A percentile compares a stretch with the other conserved stretches of the same genome.
These are phyloP conservation scores for Melinaea marsaeus DNA, from an alignment of 2,888 invertebrate species.

Conservation along the genomic window DNA sequence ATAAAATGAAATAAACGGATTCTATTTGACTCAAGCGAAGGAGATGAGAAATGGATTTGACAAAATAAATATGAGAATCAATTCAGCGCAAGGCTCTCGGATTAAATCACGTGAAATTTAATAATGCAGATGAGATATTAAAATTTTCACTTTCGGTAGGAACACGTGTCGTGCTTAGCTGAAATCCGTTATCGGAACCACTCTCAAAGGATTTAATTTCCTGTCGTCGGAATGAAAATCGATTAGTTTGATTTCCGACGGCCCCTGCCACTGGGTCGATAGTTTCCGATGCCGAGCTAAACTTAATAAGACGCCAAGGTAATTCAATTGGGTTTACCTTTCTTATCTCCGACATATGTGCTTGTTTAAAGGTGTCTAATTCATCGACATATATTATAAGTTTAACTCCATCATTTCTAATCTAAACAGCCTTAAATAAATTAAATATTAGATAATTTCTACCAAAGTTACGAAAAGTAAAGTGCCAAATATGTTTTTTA, in stretches of 20 bases:
- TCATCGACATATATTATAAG: too few relatives aligned
- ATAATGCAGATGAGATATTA: conserved; percentile 43
- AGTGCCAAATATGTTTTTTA: too few relatives aligned
- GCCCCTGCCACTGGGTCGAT: conserved; percentile 60
- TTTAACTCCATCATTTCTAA: too few relatives aligned
- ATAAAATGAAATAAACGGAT: conserved; percentile 14
- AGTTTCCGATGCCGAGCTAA: conserved; percentile 61
- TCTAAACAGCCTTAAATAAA: too few relatives aligned
- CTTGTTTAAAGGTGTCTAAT: not conserved
- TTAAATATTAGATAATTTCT: too few relatives aligned
- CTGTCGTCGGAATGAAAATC: conserved; percentile 75
- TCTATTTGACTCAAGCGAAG: conserved; percentile 11
- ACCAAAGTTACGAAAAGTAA: too few relatives aligned
- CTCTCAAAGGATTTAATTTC: conserved; percentile 78
- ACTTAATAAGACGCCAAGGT: conserved; percentile 60
- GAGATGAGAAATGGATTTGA: conserved; percentile 32
- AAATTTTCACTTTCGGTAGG: conserved; percentile 42
- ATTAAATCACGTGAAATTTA: conserved; percentile 41
- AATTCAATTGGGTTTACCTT: conserved; percentile 31
- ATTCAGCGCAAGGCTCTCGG: conserved; percentile 38
- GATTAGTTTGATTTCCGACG: conserved; percentile 76
- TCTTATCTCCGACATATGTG: conserved; percentile 10
- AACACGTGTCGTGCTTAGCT: conserved; percentile 73
- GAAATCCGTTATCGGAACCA: conserved; percentile 70
- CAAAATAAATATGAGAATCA: conserved; percentile 41